Evolutionary conservation across 2,797 vertebrate genomes (phyloP).

Genomic region (Rhinoraja longicauda): DNA sequence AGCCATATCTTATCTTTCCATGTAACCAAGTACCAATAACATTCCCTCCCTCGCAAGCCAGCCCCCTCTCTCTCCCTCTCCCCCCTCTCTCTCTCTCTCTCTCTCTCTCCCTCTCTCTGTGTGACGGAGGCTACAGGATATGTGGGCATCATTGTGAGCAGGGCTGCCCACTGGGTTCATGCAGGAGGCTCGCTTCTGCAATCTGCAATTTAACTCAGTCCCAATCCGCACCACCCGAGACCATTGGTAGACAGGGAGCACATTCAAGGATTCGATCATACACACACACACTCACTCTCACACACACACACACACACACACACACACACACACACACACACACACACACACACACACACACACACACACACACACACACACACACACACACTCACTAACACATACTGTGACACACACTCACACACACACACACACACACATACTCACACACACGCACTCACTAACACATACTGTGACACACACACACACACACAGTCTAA

Average conservation of each 20-base stretch:
- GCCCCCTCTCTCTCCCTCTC: slow-evolving; percentile 44
- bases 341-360: no score
- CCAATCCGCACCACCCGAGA: slow-evolving; percentile 39
- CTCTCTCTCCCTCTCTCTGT: no score
- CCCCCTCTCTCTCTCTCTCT: no score
- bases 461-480: no score
- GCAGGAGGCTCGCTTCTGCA: slow-evolving; percentile 44
- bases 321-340: no score
- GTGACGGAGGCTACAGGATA: slow-evolving; percentile 48
- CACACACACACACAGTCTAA: no score
- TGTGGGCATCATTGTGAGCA: slow-evolving; percentile 53
- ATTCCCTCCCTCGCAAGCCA: slow-evolving; percentile 55
- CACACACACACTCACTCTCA: slow-evolving; percentile 40
- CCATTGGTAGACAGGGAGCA: slow-evolving; percentile 46
- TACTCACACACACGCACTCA: no score
- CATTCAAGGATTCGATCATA: slow-evolving; percentile 41
- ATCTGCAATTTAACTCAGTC: slow-evolving; percentile 49
- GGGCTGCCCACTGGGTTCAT: slow-evolving; percentile 51
- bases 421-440: no score
- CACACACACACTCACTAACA: no score
- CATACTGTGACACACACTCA: no score
- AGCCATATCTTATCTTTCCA: slow-evolving; percentile 57
- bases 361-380: no score
- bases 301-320: no score
- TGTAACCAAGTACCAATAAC: slow-evolving; percentile 62